These are phyloP conservation scores for Mormyrus lacerda DNA, from an alignment of 2,113 vertebrate species.

Conservation along the genomic window DNA sequence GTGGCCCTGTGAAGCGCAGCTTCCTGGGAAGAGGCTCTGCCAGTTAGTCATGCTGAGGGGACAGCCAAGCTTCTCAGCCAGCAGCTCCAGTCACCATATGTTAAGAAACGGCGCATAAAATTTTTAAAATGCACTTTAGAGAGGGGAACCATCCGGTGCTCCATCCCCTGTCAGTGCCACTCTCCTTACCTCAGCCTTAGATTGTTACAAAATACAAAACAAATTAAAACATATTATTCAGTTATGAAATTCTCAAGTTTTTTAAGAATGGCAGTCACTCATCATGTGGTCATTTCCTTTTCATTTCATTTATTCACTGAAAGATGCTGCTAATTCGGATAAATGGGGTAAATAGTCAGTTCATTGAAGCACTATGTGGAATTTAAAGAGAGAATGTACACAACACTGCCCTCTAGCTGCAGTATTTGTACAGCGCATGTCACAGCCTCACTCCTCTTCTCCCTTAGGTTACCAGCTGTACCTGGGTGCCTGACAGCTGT, in stretches of 20 bases:
- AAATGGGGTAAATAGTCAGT: neutral
- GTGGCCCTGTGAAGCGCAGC: neutral
- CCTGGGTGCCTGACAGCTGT: slow-evolving; percentile 96
- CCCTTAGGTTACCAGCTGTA: slow-evolving; percentile 86
- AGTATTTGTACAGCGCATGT: neutral
- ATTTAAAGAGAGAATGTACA: neutral
- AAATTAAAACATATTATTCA: neutral
- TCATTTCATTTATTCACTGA: neutral
- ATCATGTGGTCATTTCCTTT: neutral
- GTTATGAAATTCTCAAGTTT: neutral
- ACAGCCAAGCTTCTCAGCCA: neutral
- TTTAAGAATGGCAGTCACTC: neutral
- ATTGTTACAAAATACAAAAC: neutral
- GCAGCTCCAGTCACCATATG: neutral
- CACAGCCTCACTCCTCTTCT: neutral
- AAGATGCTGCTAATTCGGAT: neutral
- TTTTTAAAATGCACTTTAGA: neutral
- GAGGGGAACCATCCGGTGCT: neutral
- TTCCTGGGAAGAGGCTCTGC: neutral
- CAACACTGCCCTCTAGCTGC: neutral
- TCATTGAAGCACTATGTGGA: neutral
- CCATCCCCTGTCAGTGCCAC: neutral
- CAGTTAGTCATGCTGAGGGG: neutral
- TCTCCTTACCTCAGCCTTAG: neutral
- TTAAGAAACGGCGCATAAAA: neutral